A percentile compares a stretch with the other conserved stretches of the same genome.
These are phyloP conservation scores for Erannis defoliaria DNA, from an alignment of 2,888 invertebrate species.

Conservation along the genomic window DNA sequence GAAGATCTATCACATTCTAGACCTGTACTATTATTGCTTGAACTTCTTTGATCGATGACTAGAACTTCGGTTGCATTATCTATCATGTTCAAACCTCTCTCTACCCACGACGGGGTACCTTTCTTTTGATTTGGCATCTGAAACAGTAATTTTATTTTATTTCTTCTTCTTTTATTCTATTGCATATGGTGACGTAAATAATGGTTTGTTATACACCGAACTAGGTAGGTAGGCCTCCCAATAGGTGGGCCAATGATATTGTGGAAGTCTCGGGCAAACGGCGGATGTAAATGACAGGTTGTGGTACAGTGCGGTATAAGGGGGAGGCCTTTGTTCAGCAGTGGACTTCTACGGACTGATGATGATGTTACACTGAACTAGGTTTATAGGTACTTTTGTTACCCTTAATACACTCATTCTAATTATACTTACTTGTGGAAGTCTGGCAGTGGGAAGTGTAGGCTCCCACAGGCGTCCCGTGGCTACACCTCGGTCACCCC, in stretches of 20 bases:
- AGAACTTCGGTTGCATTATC: slow-evolving; percentile 84
- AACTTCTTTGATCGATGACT: slow-evolving; percentile 86
- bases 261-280: too few relatives aligned
- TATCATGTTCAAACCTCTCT: slow-evolving; percentile 85
- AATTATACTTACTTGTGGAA: slow-evolving; percentile 76
- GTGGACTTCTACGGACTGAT: too few relatives aligned
- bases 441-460: slow-evolving; percentile 77
- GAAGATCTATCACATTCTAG: slow-evolving; percentile 79
- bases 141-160: neutral
- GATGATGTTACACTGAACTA: too few relatives aligned
- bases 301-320: too few relatives aligned
- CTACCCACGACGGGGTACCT: slow-evolving; percentile 86
- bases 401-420: too few relatives aligned
- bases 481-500: slow-evolving; percentile 91
- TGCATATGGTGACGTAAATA: neutral
- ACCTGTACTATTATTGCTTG: slow-evolving; percentile 73
- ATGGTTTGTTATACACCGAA: too few relatives aligned
- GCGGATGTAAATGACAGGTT: too few relatives aligned
- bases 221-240: too few relatives aligned
- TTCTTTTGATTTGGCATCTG: slow-evolving; percentile 83
- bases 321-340: too few relatives aligned
- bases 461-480: slow-evolving; percentile 90
- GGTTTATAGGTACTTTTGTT: too few relatives aligned
- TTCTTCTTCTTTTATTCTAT: neutral
- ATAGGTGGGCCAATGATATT: too few relatives aligned